Evolutionary conservation across 1,140 invertebrate genomes (phyloP), one percentile per base, ranked within the genome.

Genomic region (Nasonia vitripennis): DNA sequence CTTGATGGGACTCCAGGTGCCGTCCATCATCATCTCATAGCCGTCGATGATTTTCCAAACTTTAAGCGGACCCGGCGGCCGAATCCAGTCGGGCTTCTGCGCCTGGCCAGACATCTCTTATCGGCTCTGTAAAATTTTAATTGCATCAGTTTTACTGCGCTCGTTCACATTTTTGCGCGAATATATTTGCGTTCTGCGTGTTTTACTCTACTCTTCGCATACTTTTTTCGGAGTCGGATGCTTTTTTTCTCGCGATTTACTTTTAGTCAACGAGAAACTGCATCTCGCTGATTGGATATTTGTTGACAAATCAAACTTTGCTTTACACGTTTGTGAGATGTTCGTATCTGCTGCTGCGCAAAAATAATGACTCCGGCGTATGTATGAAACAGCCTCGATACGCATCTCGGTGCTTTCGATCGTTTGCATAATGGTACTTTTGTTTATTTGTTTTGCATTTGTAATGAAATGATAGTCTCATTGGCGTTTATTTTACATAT

Each of bases 61-160:
- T 73, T 88, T 88, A 20, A 88, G 85, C n/a, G 89, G 90, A 1
- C 87, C 89, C 0, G 85, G 62, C 1, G 90, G 88, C 23, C 88
- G 86, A 4, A 89, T 85, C 81, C 89, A 90, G 17, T 85, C 77
- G 20, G 78, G 83, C 23, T 79, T 81, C 20, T 48, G 51, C 3
- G 20, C 17, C 27, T 80, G 68, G 34, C 23, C 45, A 20, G 77
- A 75, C 80, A 70, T 87, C 55, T 55, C 85, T 70, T 81, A 81
- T 77, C 41, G 71, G 4, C 75, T 41, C 75, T 77, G 62, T 41
- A 67, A 81, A 81, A 68, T 23, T 83, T 48, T 10, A 62, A 31
- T 68, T 83, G 23, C 11, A 20, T 70, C 67, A 27, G n/a, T 27
- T 70, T 17, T 67, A n/a, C 27, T 27, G 20, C 10, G 20, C 7